Percentiles rank a stretch among this genome's conserved stretches.
phyloP scores from a whole-genome alignment of 2,113 vertebrate genomes.

The Anhinga rufa region DNA sequence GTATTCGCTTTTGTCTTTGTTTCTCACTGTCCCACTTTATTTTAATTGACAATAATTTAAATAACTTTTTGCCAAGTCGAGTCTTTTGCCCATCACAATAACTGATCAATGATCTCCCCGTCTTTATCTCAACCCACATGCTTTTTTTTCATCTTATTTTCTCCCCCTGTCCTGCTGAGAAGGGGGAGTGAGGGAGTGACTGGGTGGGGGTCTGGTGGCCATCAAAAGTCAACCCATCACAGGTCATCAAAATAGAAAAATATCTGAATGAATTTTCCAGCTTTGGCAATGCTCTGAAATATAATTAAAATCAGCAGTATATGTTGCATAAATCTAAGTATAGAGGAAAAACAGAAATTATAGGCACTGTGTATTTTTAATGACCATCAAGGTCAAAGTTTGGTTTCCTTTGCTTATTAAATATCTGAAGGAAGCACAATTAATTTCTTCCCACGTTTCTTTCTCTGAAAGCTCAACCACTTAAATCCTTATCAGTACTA shows the following conservation, averaged over 20 bases:
- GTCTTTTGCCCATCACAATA: background rate
- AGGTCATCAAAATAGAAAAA: background rate
- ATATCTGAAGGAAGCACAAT: background rate
- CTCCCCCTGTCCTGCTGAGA: background rate
- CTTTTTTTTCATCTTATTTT: background rate
- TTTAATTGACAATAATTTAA: background rate
- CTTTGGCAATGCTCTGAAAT: background rate
- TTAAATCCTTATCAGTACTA: background rate
- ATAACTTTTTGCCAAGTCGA: background rate
- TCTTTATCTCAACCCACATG: background rate
- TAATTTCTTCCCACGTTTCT: background rate
- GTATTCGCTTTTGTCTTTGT: background rate
- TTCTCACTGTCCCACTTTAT: background rate
- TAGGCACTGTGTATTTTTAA: background rate
- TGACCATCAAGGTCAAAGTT: background rate
- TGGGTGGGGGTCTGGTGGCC: background rate
- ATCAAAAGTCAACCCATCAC: background rate
- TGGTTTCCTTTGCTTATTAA: background rate
- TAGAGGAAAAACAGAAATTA: background rate
- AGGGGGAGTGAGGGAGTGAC: background rate
- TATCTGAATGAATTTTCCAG: background rate
- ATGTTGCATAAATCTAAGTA: background rate
- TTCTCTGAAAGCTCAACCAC: background rate
- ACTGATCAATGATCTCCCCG: background rate
- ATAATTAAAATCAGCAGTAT: background rate